phyloP scores from a whole-genome alignment of 2,888 invertebrate species.

The Iphiclides podalirius region DNA sequence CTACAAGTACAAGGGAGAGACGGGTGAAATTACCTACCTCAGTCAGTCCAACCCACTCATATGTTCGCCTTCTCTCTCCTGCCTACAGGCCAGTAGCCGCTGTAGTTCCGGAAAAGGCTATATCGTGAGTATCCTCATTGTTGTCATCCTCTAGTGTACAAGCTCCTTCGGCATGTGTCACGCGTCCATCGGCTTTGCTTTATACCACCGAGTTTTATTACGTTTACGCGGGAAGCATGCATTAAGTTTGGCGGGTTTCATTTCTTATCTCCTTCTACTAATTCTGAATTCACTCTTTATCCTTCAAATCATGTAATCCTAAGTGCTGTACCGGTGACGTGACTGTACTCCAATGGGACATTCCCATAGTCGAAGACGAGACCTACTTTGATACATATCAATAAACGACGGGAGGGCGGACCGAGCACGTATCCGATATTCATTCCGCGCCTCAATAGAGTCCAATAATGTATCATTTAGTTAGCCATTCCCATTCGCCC shows the following conservation, averaged over 20 bases:
- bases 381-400: conserved; percentile 1
- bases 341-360: conserved; percentile 3
- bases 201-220: conserved; percentile 30
- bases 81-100: conserved; percentile 92
- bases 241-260: conserved; percentile 21
- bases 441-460: conserved; percentile 17
- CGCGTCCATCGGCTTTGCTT: conserved; percentile 33
- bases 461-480: conserved; percentile 22
- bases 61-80: conserved; percentile 80
- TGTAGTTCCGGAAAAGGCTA: conserved; percentile 96
- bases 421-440: conserved; percentile 13
- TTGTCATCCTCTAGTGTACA: conserved; percentile 52
- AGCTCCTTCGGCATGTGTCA: conserved; percentile 37
- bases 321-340: conserved; percentile 16
- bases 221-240: conserved; percentile 18
- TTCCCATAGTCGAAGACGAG: conserved; percentile 2
- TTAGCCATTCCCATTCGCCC: conserved; percentile 18
- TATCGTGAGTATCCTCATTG: conserved; percentile 90
- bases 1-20: conserved; percentile 47
- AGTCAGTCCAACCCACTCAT: conserved; percentile 73
- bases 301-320: conserved; percentile 17
- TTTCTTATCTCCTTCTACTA: conserved; percentile 15
- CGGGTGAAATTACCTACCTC: conserved; percentile 61
- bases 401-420: conserved; percentile 2
- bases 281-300: conserved; percentile 14